Percentiles rank a stretch among this genome's conserved stretches.
Conservation (phyloP, 2,797 vertebrate genomes). For the Sorex maritimensis region DNA sequence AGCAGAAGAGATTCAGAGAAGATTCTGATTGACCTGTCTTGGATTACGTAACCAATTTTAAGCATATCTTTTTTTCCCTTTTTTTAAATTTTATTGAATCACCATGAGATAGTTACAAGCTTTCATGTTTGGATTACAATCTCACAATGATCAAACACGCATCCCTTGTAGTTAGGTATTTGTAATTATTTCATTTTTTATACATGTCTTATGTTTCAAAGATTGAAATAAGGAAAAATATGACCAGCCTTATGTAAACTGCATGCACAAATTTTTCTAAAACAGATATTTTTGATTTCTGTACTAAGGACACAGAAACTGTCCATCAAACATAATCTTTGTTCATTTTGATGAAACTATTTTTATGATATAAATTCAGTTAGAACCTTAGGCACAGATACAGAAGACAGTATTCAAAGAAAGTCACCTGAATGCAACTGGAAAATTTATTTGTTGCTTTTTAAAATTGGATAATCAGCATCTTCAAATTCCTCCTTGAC, state of each 20-base stretch:
- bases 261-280: not conserved
- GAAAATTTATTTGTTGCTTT: conserved; percentile 61
- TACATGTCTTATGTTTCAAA: not conserved
- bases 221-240: not conserved
- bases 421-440: not conserved
- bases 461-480: conserved; percentile 29
- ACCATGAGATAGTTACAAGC: too few species aligned
- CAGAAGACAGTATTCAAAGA: conserved; percentile 45
- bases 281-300: not conserved
- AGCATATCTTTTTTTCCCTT: not conserved
- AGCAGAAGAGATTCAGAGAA: not conserved
- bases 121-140: too few species aligned
- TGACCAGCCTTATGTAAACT: not conserved
- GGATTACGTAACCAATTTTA: not conserved
- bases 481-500: not conserved
- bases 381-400: conserved; percentile 71
- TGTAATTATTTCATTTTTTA: conserved; percentile 44
- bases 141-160: too few species aligned
- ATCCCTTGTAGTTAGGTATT: not conserved
- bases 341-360: conserved; percentile 71
- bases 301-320: not conserved
- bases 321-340: not conserved
- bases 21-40: not conserved
- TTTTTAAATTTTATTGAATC: too few species aligned
- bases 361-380: conserved; percentile 70